Percentiles rank a stretch among this genome's conserved stretches.
phyloP scores from a whole-genome alignment of 2,888 invertebrate genomes.

The Ophioninae sp. region DNA sequence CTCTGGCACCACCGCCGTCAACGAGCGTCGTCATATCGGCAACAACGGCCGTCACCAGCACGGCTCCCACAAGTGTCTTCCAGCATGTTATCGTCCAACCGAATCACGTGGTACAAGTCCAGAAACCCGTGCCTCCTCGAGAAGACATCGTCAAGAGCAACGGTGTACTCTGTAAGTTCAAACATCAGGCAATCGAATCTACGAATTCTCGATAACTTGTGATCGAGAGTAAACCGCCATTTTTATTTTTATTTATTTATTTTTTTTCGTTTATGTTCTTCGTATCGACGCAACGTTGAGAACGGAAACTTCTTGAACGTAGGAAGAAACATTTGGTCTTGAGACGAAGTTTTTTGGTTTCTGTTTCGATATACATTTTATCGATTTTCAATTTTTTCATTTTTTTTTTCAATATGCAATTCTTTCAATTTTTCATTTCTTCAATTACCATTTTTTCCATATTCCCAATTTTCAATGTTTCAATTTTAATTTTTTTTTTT shows the following conservation, averaged over 20 bases:
- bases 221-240: background rate
- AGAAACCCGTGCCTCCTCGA: constrained; percentile 72
- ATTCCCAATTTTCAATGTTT: too few relatives aligned
- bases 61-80: constrained; percentile 78
- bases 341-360: too few relatives aligned
- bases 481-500: too few relatives aligned
- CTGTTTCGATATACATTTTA: too few relatives aligned
- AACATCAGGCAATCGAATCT: background rate
- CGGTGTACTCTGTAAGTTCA: constrained; percentile 77
- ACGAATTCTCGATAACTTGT: background rate
- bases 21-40: constrained; percentile 76
- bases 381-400: too few relatives aligned
- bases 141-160: constrained; percentile 77
- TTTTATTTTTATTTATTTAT: background rate
- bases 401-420: too few relatives aligned
- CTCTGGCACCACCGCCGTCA: constrained; percentile 68
- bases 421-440: too few relatives aligned
- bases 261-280: too few relatives aligned
- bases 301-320: too few relatives aligned
- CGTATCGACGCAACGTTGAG: too few relatives aligned
- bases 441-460: too few relatives aligned
- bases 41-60: constrained; percentile 74
- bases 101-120: constrained; percentile 89
- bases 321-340: too few relatives aligned
- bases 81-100: constrained; percentile 91